Evolutionary conservation across 2,888 invertebrate species (phyloP), one percentile per base, ranked within the genome.

Genomic region (Conus canariensis): DNA sequence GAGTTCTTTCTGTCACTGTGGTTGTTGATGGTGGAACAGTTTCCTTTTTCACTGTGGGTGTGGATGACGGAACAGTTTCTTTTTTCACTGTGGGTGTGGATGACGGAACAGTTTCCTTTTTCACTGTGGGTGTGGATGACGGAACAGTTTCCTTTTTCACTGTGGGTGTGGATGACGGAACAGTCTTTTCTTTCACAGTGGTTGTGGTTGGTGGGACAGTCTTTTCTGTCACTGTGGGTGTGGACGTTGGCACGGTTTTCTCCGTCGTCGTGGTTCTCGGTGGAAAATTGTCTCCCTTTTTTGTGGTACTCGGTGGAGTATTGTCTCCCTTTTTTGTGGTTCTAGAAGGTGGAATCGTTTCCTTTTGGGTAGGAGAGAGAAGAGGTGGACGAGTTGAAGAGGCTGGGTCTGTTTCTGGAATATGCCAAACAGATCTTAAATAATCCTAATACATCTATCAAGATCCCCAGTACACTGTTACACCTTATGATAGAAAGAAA

Each of bases 201-300:
- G 45, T 80, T 70, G 25, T 56, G 74, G 64, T 85, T 88, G 85
- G 85, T 83, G 74, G 16, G 70, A 70, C 16, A 16, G 70, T 77
- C 9, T 14, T 90, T 19, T 90, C 90, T 56, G 16, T 90, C 19
- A 74, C 83, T 19, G 88, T 67, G 88, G 22, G 85, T 59, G 90
- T 85, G 56, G 74, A 67, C 45, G 25, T 88, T n/a, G 90, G 45
- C 45, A 45, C 45, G 45, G 45, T 83, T n/a, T 56, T 90, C 16
- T 60, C 85, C 8, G 77, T 80, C 30, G 45, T 80, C 58, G 25
- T 25, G 74, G 64, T 85, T 88, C 87, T 87, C 12, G 85, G 85
- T 83, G 74, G 16, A 19, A 70, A 1, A 16, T 14, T 77, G 1
- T 14, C 88, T 19, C 88, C 90, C 67, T 19, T 90, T 16, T 59